These are phyloP conservation scores for Caretta caretta DNA, from an alignment of 2,113 vertebrate genomes.

Conservation along the genomic window DNA sequence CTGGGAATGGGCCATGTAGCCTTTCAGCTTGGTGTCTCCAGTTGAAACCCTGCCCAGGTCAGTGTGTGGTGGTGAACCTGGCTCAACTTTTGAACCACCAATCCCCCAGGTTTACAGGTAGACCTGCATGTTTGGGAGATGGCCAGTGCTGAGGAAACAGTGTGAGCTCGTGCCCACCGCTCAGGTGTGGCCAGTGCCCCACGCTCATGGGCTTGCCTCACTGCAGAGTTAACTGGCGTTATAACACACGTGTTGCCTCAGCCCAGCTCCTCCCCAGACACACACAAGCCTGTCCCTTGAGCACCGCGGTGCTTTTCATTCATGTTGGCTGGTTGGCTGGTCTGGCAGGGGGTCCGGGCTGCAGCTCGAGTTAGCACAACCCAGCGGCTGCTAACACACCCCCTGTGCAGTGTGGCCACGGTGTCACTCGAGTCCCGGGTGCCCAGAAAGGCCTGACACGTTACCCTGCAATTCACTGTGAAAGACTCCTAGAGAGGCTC, in stretches of 20 bases:
- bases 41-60: background rate
- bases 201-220: background rate
- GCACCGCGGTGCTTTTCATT: background rate
- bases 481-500: too few relatives aligned
- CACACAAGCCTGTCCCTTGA: background rate
- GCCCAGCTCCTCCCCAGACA: too few relatives aligned
- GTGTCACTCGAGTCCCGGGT: too few relatives aligned
- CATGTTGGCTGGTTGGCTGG: background rate
- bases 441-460: too few relatives aligned
- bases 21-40: background rate
- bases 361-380: background rate
- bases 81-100: background rate
- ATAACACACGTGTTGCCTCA: too few relatives aligned
- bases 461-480: too few relatives aligned
- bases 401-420: too few relatives aligned
- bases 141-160: background rate
- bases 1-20: background rate
- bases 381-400: too few relatives aligned
- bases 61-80: background rate
- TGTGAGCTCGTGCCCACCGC: background rate
- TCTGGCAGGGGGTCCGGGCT: background rate
- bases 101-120: background rate
- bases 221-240: background rate
- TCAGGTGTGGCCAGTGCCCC: too few relatives aligned
- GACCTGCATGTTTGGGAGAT: background rate